phyloP scores from a whole-genome alignment of 2,888 invertebrate species.

The Ceraclea dissimilis region DNA sequence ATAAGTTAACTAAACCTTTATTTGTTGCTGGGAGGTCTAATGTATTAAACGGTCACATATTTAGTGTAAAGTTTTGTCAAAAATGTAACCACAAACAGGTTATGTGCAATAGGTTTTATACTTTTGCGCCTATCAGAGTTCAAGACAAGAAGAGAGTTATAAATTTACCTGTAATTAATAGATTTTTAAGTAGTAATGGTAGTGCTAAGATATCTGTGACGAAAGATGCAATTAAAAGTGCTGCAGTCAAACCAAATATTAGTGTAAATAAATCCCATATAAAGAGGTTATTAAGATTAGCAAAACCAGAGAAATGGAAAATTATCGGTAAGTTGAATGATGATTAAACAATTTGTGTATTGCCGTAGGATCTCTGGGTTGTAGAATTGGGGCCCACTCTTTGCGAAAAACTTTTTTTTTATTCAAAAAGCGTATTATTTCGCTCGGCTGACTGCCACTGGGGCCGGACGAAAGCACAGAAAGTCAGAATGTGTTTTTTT shows the following conservation, averaged over 20 bases:
- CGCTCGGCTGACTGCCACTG: too few relatives aligned
- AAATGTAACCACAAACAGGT: neutral
- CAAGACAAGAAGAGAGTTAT: neutral
- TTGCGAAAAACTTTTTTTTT: too few relatives aligned
- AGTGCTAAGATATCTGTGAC: neutral
- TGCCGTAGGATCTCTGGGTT: too few relatives aligned
- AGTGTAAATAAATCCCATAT: slow-evolving; percentile 50
- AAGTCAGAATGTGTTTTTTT: too few relatives aligned
- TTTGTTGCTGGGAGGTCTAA: neutral
- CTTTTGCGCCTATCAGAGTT: neutral
- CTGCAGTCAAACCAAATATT: slow-evolving; percentile 35
- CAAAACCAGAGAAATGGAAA: slow-evolving; percentile 58
- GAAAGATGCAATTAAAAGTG: neutral
- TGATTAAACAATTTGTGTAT: too few relatives aligned
- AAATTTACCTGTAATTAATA: neutral
- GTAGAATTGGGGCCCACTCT: too few relatives aligned
- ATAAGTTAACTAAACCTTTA: neutral
- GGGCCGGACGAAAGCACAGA: too few relatives aligned
- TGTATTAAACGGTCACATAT: neutral
- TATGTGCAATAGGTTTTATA: neutral
- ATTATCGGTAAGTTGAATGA: slow-evolving; percentile 40
- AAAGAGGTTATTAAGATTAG: slow-evolving; percentile 49
- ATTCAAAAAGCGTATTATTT: too few relatives aligned
- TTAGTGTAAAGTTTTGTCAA: neutral
- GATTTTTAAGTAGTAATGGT: neutral